Base-by-base conservation (phyloP, 1,140 invertebrate genomes). In the Drosophila biarmipes region DNA sequence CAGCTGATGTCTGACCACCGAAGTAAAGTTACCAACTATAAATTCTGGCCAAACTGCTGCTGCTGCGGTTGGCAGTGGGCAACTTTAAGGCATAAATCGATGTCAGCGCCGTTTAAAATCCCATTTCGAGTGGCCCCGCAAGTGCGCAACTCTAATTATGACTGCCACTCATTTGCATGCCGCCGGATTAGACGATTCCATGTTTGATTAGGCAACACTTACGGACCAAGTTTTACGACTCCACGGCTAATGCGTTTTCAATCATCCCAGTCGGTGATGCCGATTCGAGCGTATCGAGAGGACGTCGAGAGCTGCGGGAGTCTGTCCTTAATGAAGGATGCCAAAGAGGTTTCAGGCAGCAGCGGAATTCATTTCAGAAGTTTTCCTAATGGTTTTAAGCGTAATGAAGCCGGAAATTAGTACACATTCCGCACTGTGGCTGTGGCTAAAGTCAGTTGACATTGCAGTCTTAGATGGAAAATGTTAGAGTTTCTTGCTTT, bases 351-450 rank as follows among this genome's bases (percentile, higher is more conserved):
- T 52, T 31, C 61, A 35, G 35, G 55, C 49, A 46, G 21, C 24
- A 46, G 38, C 27, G 31, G 62, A 62, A 76, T 73, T 76, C 72
- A 68, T 79, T 87, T 76, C 59, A 53, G 73, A 87, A 87, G 76
- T 89, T 89, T 63, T 82, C 66, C 76, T 89, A 89, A 82, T 82
- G 76, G 69, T 57, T 87, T 81, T 76, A 74, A 81, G 78, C 78
- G 75, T 82, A 82, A 82, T 87, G 84, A 89, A 89, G 78, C 75
- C 75, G 84, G 84, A 82, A 87, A 89, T 87, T 82, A 89, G 84
- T 79, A 82, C 79, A 84, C 75, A 79, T 86, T 80, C 71, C 45
- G 57, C 46, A 71, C 63, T 56, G 12, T 95, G 95, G 94, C 7
- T 40, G 7, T 40, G 7, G 8, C n/a, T 43, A 19, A 42, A 43